Evolutionary conservation across 2,797 vertebrate genomes (phyloP).

Genomic region (Centroberyx gerrardi): DNA sequence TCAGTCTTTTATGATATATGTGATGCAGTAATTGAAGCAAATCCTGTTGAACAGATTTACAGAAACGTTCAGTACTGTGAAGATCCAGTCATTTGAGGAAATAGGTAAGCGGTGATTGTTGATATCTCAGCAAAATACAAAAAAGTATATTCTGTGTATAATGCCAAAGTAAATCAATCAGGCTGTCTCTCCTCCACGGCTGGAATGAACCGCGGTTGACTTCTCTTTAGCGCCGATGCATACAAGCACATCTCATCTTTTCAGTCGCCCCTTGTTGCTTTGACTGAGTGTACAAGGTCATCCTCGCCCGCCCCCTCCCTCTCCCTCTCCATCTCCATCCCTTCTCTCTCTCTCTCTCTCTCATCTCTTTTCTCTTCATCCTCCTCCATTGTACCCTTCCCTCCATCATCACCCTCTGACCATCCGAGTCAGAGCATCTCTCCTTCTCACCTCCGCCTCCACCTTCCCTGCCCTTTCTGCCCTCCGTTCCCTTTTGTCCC

Average conservation of each 20-base stretch:
- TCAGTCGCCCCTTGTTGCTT: slow-evolving; percentile 37
- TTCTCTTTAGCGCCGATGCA: slow-evolving; percentile 20
- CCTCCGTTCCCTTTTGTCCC: slow-evolving; percentile 21
- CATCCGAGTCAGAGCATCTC: background rate
- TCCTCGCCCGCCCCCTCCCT: background rate
- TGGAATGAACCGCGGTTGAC: background rate
- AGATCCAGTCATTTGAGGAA: background rate
- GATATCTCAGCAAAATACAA: slow-evolving; percentile 4
- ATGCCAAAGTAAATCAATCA: slow-evolving; percentile 2
- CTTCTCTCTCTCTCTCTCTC: background rate
- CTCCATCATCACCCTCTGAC: background rate
- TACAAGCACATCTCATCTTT: slow-evolving; percentile 27
- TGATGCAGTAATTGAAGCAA: background rate
- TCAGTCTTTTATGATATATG: no score
- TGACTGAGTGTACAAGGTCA: slow-evolving; percentile 54
- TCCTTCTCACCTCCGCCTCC: no score
- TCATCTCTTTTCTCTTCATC: background rate
- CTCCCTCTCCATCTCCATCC: background rate
- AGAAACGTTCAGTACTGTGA: background rate
- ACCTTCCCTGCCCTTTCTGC: no score
- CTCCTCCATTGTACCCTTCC: background rate
- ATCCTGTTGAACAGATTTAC: background rate
- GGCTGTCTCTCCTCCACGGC: background rate
- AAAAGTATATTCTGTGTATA: background rate
- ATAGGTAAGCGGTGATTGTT: background rate